These are phyloP conservation scores for Otolemur garnettii DNA, from an alignment of 2,113 vertebrate genomes.

Conservation along the genomic window DNA sequence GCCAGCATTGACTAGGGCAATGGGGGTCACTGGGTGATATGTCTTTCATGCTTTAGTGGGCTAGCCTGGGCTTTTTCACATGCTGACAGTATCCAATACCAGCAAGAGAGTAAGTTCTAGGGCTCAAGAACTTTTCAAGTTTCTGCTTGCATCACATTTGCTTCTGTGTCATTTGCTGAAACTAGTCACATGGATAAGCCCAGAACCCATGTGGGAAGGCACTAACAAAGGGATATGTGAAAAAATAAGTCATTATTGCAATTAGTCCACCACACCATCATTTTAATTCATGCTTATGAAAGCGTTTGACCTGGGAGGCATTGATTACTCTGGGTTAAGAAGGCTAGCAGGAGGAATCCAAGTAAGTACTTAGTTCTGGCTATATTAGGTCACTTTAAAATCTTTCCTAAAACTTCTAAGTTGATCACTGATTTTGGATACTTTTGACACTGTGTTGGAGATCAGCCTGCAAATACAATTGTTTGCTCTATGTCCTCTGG, in stretches of 20 bases:
- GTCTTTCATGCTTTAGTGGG: neutral
- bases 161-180: neutral
- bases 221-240: neutral
- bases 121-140: neutral
- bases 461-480: neutral
- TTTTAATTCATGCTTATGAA: neutral
- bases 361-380: neutral
- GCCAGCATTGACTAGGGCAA: neutral
- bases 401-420: neutral
- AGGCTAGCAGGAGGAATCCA: neutral
- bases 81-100: neutral
- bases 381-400: neutral
- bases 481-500: neutral
- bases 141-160: neutral
- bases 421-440: neutral
- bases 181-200: neutral
- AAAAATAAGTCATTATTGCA: neutral
- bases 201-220: neutral
- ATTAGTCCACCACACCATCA: neutral
- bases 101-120: neutral
- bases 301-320: neutral
- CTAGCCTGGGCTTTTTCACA: neutral
- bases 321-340: neutral
- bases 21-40: neutral
- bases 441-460: neutral